Percentiles rank a stretch among this genome's conserved stretches.
Conservation (phyloP, 1,140 invertebrate genomes). For the Lethrus apterus region DNA sequence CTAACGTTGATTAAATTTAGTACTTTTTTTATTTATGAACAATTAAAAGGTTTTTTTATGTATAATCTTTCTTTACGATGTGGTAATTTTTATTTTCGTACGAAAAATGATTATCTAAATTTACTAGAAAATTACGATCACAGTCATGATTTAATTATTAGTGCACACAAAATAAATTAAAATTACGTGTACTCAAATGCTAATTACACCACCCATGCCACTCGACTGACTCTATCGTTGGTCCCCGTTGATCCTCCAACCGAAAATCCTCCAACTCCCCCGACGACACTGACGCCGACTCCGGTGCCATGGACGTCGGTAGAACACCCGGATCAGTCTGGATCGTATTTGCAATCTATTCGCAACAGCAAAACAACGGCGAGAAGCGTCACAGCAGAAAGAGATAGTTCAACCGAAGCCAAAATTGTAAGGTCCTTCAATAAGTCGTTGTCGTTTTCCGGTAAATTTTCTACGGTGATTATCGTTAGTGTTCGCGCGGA, state of each 20-base stretch:
- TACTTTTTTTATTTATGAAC: too few relatives aligned
- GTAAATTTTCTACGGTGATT: not conserved
- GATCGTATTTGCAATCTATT: slow-evolving; percentile 33
- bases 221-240: slow-evolving; percentile 26
- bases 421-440: slow-evolving; percentile 24
- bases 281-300: slow-evolving; percentile 26
- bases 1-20: too few relatives aligned
- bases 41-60: too few relatives aligned
- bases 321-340: slow-evolving; percentile 28
- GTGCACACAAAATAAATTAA: too few relatives aligned
- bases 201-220: slow-evolving; percentile 32
- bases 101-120: too few relatives aligned
- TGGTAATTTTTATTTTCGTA: too few relatives aligned
- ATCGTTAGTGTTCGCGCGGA: slow-evolving; percentile 26
- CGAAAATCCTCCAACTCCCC: slow-evolving; percentile 24
- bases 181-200: too few relatives aligned
- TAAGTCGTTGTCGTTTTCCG: not conserved
- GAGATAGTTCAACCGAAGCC: slow-evolving; percentile 20
- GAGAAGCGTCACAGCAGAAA: slow-evolving; percentile 20
- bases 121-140: too few relatives aligned
- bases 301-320: slow-evolving; percentile 22
- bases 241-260: slow-evolving; percentile 15
- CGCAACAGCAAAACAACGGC: slow-evolving; percentile 26
- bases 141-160: too few relatives aligned
- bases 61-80: too few relatives aligned